Percentiles rank a stretch among this genome's conserved stretches.
Evolutionary conservation across 2,113 vertebrate genomes (phyloP).

Genomic region (Abramis brama): DNA sequence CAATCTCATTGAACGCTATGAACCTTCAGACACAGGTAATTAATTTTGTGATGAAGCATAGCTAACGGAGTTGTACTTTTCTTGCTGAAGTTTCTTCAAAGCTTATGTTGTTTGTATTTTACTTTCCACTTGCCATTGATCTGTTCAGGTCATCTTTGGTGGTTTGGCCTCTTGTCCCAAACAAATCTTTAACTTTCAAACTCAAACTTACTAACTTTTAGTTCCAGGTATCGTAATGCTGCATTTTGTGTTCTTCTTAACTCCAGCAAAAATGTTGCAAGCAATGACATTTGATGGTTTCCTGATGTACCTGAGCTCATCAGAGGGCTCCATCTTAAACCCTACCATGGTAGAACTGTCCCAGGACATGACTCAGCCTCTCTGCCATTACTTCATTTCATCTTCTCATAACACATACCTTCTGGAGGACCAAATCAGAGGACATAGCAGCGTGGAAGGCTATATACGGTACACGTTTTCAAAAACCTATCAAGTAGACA

Average conservation of each 20-base stretch:
- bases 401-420: slow-evolving; percentile 97
- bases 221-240: not conserved
- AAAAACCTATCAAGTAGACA: not conserved
- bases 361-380: slow-evolving; percentile 90
- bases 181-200: not conserved
- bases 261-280: slow-evolving; percentile 82
- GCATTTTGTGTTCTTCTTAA: not conserved
- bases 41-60: not conserved
- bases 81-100: not conserved
- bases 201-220: not conserved
- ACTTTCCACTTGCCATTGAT: not conserved
- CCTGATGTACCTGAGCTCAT: slow-evolving; percentile 87
- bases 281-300: slow-evolving; percentile 89
- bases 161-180: not conserved
- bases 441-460: slow-evolving; percentile 93
- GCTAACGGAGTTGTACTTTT: not conserved
- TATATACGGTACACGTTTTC: slow-evolving; percentile 85
- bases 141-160: not conserved
- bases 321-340: slow-evolving; percentile 89
- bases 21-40: slow-evolving; percentile 88
- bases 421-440: slow-evolving; percentile 90
- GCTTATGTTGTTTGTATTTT: slow-evolving; percentile 1
- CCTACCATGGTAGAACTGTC: slow-evolving; percentile 72
- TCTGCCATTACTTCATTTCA: slow-evolving; percentile 92
- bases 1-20: slow-evolving; percentile 83